phyloP scores from a whole-genome alignment of 2,888 invertebrate genomes.

The Synanthedon myopaeformis region DNA sequence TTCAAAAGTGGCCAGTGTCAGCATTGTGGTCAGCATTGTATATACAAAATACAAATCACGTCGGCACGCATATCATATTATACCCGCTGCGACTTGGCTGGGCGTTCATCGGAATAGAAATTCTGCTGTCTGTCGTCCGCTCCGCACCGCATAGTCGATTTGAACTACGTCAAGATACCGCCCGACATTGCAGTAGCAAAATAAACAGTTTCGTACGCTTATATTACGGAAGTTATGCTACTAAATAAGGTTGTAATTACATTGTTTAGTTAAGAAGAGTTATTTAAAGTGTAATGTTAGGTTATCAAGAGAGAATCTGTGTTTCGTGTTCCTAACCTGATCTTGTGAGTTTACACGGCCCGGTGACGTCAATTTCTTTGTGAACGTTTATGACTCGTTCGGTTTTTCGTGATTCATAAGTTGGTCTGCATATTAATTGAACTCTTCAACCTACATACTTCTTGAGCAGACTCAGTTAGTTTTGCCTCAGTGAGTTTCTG shows the following conservation, averaged over 20 bases:
- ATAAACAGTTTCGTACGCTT: constrained; percentile 19
- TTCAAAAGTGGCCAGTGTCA: too few species aligned
- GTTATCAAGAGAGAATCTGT: too few species aligned
- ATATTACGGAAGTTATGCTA: background rate
- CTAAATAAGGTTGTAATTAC: too few species aligned
- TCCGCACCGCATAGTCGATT: constrained; percentile 6
- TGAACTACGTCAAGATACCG: constrained; percentile 44
- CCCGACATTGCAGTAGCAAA: constrained; percentile 23
- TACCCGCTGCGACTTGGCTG: too few species aligned
- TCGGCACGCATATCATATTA: too few species aligned
- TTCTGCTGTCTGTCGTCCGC: too few species aligned
- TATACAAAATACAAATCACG: too few species aligned
- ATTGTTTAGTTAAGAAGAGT: too few species aligned
- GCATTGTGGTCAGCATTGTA: too few species aligned
- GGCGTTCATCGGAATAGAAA: too few species aligned
- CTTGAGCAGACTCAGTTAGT: background rate
- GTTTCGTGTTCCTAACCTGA: constrained; percentile 21
- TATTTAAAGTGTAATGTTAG: too few species aligned
- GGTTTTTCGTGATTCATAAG: constrained; percentile 6
- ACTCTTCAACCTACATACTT: background rate
- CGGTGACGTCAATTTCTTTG: constrained; percentile 45
- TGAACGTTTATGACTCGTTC: constrained; percentile 44
- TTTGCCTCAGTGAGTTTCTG: too few species aligned
- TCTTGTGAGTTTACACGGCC: constrained; percentile 17
- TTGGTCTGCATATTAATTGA: constrained; percentile 21